Evolutionary conservation across 2,888 invertebrate genomes (phyloP).

Genomic region (Lucinisca nassula): DNA sequence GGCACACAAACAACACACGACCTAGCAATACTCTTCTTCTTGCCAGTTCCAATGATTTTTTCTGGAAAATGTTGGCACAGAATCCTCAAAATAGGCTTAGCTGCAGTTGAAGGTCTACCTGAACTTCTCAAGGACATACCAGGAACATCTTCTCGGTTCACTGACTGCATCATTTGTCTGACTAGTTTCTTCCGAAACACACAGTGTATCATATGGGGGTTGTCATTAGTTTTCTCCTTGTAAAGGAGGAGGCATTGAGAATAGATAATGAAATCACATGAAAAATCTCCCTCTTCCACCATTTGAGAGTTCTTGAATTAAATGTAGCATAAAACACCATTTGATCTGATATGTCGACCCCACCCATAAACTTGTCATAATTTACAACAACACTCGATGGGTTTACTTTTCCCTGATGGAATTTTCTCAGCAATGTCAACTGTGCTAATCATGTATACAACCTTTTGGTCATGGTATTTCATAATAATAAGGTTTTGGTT

Average conservation of each 20-base stretch:
- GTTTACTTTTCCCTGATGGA: conserved; percentile 2
- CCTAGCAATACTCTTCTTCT: conserved; percentile 8
- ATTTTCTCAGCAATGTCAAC: neutral
- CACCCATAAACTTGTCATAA: conserved; percentile 57
- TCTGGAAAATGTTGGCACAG: conserved; percentile 27
- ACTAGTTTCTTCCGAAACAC: conserved; percentile 26
- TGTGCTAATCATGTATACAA: conserved; percentile 25
- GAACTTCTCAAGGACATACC: neutral
- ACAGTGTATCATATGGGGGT: conserved; percentile 17
- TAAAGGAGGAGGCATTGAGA: conserved; percentile 46
- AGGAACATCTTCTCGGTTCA: neutral
- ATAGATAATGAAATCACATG: conserved; percentile 34
- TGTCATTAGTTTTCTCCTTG: neutral
- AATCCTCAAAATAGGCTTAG: conserved; percentile 26
- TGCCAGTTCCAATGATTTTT: conserved; percentile 4
- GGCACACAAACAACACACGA: conserved; percentile 37
- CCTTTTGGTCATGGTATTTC: conserved; percentile 45
- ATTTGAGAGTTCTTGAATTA: conserved; percentile 48
- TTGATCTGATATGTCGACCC: conserved; percentile 58
- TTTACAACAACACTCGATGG: conserved; percentile 15
- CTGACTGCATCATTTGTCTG: neutral
- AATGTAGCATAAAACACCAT: conserved; percentile 51
- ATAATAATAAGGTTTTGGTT: conserved; percentile 21
- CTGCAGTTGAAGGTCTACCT: conserved; percentile 12
- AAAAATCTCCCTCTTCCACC: conserved; percentile 63